phyloP scores from a whole-genome alignment of 2,888 invertebrate species.

The Lapara coniferarum region DNA sequence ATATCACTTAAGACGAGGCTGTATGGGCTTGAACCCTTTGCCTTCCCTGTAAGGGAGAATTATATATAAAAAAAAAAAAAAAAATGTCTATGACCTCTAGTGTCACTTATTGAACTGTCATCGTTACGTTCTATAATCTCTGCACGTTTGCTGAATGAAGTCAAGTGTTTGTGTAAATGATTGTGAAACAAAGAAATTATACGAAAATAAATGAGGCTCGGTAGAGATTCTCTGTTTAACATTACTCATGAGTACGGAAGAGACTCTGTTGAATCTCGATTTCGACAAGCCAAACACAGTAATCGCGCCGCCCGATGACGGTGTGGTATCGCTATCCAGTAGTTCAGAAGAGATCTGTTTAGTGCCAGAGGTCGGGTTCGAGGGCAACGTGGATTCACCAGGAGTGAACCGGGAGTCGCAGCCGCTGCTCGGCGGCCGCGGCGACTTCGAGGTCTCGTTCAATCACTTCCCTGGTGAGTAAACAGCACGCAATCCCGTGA shows the following conservation, averaged over 20 bases:
- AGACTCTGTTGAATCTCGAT: constrained; percentile 85
- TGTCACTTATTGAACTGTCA: constrained; percentile 43
- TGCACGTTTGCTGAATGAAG: constrained; percentile 59
- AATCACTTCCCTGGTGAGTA: constrained; percentile 93
- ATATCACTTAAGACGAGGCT: too few relatives aligned
- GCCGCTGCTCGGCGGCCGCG: constrained; percentile 94
- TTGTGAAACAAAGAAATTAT: constrained; percentile 80
- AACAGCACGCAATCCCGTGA: constrained; percentile 36
- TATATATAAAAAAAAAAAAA: too few relatives aligned
- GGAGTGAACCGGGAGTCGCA: constrained; percentile 95
- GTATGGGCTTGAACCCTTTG: too few relatives aligned
- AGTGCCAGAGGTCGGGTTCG: constrained; percentile 93
- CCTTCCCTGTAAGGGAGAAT: too few relatives aligned
- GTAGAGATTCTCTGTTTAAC: constrained; percentile 71
- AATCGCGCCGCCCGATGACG: constrained; percentile 80
- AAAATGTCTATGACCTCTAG: constrained; percentile 41
- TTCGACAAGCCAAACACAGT: constrained; percentile 81
- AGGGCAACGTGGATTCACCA: constrained; percentile 92
- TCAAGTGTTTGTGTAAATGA: constrained; percentile 80
- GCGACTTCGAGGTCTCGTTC: constrained; percentile 88
- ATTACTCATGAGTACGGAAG: constrained; percentile 85
- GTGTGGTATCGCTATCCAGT: constrained; percentile 84
- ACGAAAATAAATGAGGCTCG: constrained; percentile 81
- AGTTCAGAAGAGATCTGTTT: constrained; percentile 88
- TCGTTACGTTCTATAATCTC: constrained; percentile 58